Conservation (phyloP, 2,113 vertebrate species). For the Pagrus major region DNA sequence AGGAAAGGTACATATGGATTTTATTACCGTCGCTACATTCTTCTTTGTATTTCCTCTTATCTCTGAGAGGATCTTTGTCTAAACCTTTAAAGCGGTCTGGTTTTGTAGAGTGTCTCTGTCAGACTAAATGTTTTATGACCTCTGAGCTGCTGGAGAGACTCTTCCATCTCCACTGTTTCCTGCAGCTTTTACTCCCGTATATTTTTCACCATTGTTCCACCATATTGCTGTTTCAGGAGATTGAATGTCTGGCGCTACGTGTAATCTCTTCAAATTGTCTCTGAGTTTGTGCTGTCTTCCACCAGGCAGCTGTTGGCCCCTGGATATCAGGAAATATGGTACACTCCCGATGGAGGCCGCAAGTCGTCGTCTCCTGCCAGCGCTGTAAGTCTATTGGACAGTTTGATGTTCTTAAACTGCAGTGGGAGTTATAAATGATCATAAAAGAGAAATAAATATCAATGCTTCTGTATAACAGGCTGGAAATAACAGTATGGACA, state of each 20-base stretch:
- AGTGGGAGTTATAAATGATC: not conserved
- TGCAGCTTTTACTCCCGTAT: constrained; percentile 18
- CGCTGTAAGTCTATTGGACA: constrained; percentile 82
- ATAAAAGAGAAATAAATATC: not conserved
- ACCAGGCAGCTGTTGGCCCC: constrained; percentile 91
- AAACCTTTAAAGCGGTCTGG: constrained; percentile 60
- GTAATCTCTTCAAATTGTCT: constrained; percentile 26
- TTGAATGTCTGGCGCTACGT: not conserved
- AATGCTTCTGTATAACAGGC: not conserved
- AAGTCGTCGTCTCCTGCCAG: constrained; percentile 79
- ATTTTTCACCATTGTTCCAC: constrained; percentile 10
- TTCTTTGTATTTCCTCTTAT: constrained; percentile 19
- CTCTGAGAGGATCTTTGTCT: constrained; percentile 39
- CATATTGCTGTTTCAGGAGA: constrained; percentile 19
- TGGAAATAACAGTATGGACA: not conserved
- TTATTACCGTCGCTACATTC: constrained; percentile 28
- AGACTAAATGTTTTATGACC: constrained; percentile 74
- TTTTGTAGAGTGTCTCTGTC: constrained; percentile 36
- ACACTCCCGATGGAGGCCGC: constrained; percentile 83
- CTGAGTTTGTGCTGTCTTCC: constrained; percentile 46
- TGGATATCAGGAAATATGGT: constrained; percentile 92
- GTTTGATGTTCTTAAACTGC: constrained; percentile 27
- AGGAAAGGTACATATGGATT: constrained; percentile 32
- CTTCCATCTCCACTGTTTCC: constrained; percentile 15
- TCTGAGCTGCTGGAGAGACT: constrained; percentile 32